phyloP scores from a whole-genome alignment of 2,888 invertebrate genomes.

The Drosophila setosimentum region DNA sequence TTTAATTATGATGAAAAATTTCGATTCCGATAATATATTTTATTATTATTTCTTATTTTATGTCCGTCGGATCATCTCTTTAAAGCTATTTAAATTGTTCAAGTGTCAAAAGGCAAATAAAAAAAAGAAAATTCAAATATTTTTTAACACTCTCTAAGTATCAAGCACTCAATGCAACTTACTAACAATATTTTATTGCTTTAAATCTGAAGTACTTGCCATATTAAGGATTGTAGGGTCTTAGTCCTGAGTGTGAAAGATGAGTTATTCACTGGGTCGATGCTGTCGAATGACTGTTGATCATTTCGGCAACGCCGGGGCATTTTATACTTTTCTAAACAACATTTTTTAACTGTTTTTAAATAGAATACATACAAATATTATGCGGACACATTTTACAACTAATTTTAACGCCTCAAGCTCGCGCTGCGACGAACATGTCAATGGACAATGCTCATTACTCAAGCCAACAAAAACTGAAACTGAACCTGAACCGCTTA shows the following conservation, averaged over 20 bases:
- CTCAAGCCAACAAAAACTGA: slow-evolving; percentile 51
- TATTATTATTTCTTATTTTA: background rate
- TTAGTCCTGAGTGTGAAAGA: slow-evolving; percentile 11
- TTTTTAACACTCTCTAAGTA: background rate
- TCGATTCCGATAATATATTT: background rate
- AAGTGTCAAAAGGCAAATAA: background rate
- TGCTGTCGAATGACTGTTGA: slow-evolving; percentile 58
- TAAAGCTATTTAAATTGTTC: background rate
- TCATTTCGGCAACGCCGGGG: slow-evolving; percentile 13
- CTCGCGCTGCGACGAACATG: slow-evolving; percentile 40
- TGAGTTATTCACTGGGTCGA: slow-evolving; percentile 40
- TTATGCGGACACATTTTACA: slow-evolving; percentile 65
- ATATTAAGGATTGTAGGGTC: slow-evolving; percentile 21
- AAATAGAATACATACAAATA: slow-evolving; percentile 36
- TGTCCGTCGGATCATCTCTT: no score
- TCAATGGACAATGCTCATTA: slow-evolving; percentile 67
- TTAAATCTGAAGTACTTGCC: slow-evolving; percentile 33
- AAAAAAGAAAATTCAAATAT: background rate
- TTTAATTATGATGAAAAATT: background rate
- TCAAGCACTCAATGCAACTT: background rate
- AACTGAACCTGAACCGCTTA: slow-evolving; percentile 51
- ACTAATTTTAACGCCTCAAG: slow-evolving; percentile 58
- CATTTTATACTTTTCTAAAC: slow-evolving; percentile 65
- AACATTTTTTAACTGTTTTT: slow-evolving; percentile 36
- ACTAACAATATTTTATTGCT: background rate